Evolutionary conservation across 2,888 invertebrate species (phyloP).

Genomic region (Julus scanicus): DNA sequence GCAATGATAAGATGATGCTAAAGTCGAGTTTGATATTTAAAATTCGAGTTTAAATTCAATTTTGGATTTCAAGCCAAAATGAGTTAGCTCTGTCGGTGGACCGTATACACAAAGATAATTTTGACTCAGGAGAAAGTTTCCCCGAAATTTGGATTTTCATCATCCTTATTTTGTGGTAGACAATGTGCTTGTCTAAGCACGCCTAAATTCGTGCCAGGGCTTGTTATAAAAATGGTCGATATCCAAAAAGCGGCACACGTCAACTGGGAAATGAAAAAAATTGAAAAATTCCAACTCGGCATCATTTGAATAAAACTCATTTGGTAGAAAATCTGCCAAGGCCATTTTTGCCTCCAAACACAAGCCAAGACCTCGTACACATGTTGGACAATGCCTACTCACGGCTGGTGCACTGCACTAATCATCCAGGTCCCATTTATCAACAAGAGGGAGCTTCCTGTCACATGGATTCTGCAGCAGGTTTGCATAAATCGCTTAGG

Average conservation of each 20-base stretch:
- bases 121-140: too few relatives aligned
- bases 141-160: too few relatives aligned
- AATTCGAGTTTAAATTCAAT: not conserved
- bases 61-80: not conserved
- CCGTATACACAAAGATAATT: not conserved
- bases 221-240: too few relatives aligned
- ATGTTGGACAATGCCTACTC: not conserved
- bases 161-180: too few relatives aligned
- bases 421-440: conserved; percentile 33
- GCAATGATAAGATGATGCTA: not conserved
- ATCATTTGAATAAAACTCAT: conserved; percentile 33
- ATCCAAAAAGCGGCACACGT: not conserved
- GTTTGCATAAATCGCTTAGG: conserved; percentile 33
- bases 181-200: too few relatives aligned
- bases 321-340: conserved; percentile 20
- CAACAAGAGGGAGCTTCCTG: conserved; percentile 31
- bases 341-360: conserved; percentile 26
- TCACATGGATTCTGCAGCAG: conserved; percentile 26
- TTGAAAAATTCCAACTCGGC: conserved; percentile 4
- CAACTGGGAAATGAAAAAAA: not conserved
- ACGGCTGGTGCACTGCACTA: not conserved
- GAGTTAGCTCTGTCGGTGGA: not conserved
- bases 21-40: not conserved
- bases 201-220: too few relatives aligned
- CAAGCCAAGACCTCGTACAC: not conserved